Evolutionary conservation across 1,140 invertebrate genomes (phyloP).

Genomic region (Marisa cornuarietis): DNA sequence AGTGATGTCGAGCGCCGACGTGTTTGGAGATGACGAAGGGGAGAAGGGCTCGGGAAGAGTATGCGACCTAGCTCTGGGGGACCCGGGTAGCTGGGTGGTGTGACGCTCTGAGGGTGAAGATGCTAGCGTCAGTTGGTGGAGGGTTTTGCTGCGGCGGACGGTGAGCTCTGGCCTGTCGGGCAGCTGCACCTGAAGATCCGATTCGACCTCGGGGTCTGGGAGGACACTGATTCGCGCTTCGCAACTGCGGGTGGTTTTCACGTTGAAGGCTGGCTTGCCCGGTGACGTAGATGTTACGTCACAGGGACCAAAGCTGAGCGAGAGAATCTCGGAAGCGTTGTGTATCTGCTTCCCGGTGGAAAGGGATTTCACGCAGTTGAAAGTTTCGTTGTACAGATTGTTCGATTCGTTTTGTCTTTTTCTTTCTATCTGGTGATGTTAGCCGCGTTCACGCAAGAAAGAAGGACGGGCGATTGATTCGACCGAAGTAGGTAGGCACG

Average conservation of each 20-base stretch:
- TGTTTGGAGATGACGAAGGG: background rate
- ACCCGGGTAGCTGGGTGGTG: background rate
- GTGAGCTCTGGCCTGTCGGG: background rate
- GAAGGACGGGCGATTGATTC: no score
- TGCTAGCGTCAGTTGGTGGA: background rate
- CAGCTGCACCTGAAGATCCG: background rate
- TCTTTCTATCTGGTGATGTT: no score
- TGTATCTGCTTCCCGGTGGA: background rate
- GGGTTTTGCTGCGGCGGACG: background rate
- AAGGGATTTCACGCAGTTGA: background rate
- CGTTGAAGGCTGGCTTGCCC: background rate
- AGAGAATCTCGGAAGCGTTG: background rate
- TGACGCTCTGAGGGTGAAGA: background rate
- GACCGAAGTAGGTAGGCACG: no score
- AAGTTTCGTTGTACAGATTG: no score
- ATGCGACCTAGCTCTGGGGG: background rate
- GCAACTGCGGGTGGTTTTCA: background rate
- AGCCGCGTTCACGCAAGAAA: no score
- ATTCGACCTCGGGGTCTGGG: background rate
- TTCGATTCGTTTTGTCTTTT: no score
- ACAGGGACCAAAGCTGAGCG: background rate
- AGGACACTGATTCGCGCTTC: conserved; percentile 1
- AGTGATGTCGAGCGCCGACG: background rate
- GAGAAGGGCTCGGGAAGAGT: background rate
- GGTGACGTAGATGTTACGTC: background rate